These are phyloP conservation scores for Archips xylosteana DNA, from an alignment of 2,888 invertebrate species.

Conservation along the genomic window DNA sequence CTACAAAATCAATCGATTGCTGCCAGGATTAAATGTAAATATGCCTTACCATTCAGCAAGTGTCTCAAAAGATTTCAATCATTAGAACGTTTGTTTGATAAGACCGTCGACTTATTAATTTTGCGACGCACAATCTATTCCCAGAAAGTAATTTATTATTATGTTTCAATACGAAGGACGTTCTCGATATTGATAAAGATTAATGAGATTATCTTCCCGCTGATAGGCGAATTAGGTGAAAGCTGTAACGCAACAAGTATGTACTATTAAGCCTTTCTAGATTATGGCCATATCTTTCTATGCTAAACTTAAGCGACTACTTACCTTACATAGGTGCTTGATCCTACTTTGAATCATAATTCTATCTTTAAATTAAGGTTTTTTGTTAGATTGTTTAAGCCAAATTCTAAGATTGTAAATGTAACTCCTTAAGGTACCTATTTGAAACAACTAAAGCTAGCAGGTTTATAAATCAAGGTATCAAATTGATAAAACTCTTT, in stretches of 20 bases:
- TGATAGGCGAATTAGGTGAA: conserved; percentile 31
- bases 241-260: conserved; percentile 5
- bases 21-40: background rate
- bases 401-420: no score
- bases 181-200: conserved; percentile 29
- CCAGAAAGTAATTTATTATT: conserved; percentile 24
- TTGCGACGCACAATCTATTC: conserved; percentile 24
- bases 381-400: no score
- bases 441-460: no score
- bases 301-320: background rate
- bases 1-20: background rate
- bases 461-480: no score
- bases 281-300: background rate
- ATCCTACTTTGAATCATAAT: no score
- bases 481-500: background rate
- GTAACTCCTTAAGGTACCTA: no score
- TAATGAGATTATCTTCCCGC: conserved; percentile 6
- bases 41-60: background rate
- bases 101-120: background rate
- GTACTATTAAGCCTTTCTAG: background rate
- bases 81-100: conserved; percentile 21
- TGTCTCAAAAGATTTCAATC: conserved; percentile 14
- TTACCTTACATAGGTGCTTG: background rate
- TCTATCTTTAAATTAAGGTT: no score
- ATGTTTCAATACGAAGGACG: conserved; percentile 21